Conservation (phyloP, 2,888 invertebrate genomes). For the Meiosimyza platycephala region DNA sequence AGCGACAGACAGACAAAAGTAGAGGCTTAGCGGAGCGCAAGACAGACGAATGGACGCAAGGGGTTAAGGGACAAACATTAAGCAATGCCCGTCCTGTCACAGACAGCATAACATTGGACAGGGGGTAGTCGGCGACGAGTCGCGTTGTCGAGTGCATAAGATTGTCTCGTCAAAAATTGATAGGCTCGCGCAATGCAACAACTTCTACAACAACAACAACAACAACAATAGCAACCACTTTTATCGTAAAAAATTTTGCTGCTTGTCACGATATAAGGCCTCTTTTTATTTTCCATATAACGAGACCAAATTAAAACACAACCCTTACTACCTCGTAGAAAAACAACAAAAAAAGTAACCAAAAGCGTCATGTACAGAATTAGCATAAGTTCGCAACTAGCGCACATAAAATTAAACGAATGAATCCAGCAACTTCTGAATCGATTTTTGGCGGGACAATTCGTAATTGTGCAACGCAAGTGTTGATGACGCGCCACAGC, state of each 20-base stretch:
- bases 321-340: neutral
- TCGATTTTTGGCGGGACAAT: constrained; percentile 23
- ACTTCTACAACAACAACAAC: constrained; percentile 7
- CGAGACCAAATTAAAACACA: neutral
- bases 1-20: neutral
- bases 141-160: constrained; percentile 11
- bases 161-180: constrained; percentile 28
- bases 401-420: neutral
- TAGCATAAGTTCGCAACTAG: neutral
- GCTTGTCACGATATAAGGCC: neutral
- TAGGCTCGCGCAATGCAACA: constrained; percentile 27
- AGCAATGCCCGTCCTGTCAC: neutral
- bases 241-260: neutral
- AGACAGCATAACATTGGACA: neutral
- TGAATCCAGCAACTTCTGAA: neutral
- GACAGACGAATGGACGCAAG: neutral
- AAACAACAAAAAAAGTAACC: constrained; percentile 1
- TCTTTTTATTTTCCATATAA: neutral
- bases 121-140: neutral
- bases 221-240: neutral
- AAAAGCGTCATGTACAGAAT: neutral
- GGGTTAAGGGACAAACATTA: neutral
- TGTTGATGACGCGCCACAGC: neutral
- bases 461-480: constrained; percentile 2
- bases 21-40: neutral